Conservation (phyloP, 2,113 vertebrate genomes). For the Pardalotus punctatus region DNA sequence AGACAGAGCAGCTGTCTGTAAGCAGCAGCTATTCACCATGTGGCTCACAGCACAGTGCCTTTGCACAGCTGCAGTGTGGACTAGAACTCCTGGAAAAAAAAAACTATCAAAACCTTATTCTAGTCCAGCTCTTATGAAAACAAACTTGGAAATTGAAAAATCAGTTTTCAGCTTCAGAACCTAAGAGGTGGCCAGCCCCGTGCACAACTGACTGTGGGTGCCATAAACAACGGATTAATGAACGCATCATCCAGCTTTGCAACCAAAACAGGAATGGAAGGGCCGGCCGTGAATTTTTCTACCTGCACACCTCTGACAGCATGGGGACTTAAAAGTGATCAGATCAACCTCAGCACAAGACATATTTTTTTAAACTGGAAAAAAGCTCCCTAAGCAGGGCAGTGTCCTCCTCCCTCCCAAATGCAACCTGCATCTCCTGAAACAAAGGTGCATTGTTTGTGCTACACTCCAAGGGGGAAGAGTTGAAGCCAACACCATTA, state of each 20-base stretch:
- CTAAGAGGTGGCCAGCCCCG: background rate
- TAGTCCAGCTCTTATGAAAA: background rate
- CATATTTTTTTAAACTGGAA: background rate
- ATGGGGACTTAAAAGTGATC: background rate
- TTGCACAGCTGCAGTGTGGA: background rate
- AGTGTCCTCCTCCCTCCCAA: background rate
- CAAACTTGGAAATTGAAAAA: background rate
- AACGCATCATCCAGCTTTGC: background rate
- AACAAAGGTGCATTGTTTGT: background rate
- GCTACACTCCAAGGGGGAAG: background rate
- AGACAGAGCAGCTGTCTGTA: background rate
- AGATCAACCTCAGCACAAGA: background rate
- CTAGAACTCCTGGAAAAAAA: background rate
- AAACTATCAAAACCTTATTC: background rate
- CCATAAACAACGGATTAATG: background rate
- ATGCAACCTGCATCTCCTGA: background rate
- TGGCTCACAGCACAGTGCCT: background rate
- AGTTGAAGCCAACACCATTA: background rate
- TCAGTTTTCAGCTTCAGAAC: background rate
- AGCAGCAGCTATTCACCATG: background rate
- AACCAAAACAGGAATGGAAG: background rate
- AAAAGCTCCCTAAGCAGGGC: background rate
- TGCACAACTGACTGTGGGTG: background rate
- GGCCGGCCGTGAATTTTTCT: fast-evolving
- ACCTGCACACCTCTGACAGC: background rate